These are phyloP conservation scores for Schizopygopsis malacanthus DNA, from an alignment of 2,797 vertebrate species.

Conservation along the genomic window DNA sequence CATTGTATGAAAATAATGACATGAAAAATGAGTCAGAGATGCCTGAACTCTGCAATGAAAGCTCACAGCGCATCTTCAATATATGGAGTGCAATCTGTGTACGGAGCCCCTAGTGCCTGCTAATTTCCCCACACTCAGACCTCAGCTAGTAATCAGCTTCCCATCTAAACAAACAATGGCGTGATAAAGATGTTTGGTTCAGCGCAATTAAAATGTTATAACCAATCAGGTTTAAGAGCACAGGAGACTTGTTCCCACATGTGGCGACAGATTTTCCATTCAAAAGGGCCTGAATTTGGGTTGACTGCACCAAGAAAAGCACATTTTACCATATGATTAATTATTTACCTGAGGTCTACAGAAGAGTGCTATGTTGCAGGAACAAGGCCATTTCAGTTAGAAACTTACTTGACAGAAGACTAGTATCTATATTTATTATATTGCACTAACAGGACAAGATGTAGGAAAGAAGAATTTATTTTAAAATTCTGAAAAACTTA, in stretches of 20 bases:
- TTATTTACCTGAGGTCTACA: conserved; percentile 47
- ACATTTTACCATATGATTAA: conserved; percentile 44
- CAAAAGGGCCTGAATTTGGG: conserved; percentile 33
- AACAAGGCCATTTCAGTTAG: conserved; percentile 16
- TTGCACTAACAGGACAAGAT: background rate
- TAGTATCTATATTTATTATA: background rate
- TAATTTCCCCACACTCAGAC: conserved; percentile 30
- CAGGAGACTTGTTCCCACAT: conserved; percentile 35
- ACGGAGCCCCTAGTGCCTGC: background rate
- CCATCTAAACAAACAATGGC: conserved; percentile 41
- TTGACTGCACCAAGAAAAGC: conserved; percentile 42
- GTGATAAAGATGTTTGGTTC: conserved; percentile 31
- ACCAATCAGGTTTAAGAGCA: conserved; percentile 50
- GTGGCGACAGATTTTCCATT: conserved; percentile 36
- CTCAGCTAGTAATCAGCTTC: conserved; percentile 43
- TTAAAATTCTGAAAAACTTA: too few species aligned
- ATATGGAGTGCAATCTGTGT: conserved; percentile 30
- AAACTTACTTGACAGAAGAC: conserved; percentile 13
- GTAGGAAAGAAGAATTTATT: background rate
- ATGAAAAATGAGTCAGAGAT: conserved; percentile 36
- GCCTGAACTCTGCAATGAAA: conserved; percentile 19
- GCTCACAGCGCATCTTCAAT: conserved; percentile 14
- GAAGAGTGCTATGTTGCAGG: conserved; percentile 9
- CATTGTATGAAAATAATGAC: conserved; percentile 39
- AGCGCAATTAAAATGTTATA: conserved; percentile 52